Evolutionary conservation across 1,140 invertebrate species (phyloP).

Genomic region (Drosophila orosa): DNA sequence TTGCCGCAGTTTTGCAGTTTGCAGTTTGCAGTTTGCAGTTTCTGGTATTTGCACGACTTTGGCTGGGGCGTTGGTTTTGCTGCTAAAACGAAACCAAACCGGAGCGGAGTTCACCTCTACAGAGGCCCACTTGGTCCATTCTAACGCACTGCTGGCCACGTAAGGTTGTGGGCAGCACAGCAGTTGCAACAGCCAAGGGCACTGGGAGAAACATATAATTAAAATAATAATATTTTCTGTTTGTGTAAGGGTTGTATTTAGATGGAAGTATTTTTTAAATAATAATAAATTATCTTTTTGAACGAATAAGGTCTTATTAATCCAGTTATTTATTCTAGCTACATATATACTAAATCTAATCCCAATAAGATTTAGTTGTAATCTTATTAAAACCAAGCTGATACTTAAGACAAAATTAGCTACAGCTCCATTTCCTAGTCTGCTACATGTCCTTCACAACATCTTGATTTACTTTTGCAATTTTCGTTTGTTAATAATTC

Average conservation of each 20-base stretch:
- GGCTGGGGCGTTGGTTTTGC: constrained; percentile 50
- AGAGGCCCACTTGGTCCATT: constrained; percentile 35
- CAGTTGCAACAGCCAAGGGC: constrained; percentile 21
- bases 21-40: constrained; percentile 22
- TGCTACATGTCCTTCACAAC: neutral
- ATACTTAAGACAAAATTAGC: neutral
- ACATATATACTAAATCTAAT: no score
- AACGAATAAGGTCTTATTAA: neutral
- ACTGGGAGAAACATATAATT: constrained; percentile 2
- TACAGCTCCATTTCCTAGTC: neutral
- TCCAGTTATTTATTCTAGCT: neutral
- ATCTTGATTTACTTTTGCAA: no score
- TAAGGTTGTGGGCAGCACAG: constrained; percentile 47
- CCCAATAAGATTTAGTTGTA: neutral
- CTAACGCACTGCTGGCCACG: constrained; percentile 37
- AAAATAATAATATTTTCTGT: neutral
- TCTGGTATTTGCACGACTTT: constrained; percentile 73
- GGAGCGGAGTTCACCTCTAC: constrained; percentile 18
- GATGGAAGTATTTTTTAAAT: neutral
- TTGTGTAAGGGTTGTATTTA: neutral
- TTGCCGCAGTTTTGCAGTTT: constrained; percentile 35
- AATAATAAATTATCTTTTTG: neutral
- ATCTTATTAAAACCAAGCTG: neutral
- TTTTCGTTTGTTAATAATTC: no score
- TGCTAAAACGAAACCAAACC: constrained; percentile 27